Percentiles rank a stretch among this genome's conserved stretches.
Conservation (phyloP, 2,113 vertebrate genomes). For the Chaetura pelagica region DNA sequence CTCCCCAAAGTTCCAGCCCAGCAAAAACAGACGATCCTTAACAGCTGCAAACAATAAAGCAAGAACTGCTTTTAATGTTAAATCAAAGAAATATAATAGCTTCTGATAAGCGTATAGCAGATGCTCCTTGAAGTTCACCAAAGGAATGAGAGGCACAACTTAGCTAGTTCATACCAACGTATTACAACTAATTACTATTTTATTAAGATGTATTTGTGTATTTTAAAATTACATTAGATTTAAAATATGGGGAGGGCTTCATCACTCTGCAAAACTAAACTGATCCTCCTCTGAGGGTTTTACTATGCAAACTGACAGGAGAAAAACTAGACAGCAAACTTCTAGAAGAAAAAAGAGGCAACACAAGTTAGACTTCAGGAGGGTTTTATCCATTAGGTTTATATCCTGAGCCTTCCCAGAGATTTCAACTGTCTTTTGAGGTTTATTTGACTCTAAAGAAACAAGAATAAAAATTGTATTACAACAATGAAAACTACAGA, state of each 20-base stretch:
- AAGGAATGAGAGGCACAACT: neutral
- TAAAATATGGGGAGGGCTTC: neutral
- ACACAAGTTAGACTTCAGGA: neutral
- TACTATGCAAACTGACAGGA: neutral
- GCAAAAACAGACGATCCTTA: slow-evolving; percentile 2
- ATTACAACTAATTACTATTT: neutral
- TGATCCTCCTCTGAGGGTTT: neutral
- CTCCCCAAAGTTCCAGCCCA: slow-evolving; percentile 23
- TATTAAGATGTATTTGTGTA: neutral
- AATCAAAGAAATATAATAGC: slow-evolving; percentile 17
- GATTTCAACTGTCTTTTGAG: neutral
- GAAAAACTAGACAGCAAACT: neutral
- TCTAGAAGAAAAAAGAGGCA: neutral
- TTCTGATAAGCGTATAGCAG: neutral
- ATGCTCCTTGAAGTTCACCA: neutral
- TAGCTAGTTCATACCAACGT: fast-evolving
- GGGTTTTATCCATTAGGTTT: neutral
- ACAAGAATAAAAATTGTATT: neutral
- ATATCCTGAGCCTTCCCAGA: neutral
- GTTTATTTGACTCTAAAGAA: neutral
- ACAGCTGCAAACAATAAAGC: slow-evolving; percentile 41
- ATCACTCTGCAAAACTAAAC: neutral
- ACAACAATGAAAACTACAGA: neutral
- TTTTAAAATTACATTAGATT: neutral
- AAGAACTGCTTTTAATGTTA: slow-evolving; percentile 8